Conservation (phyloP, 2,797 vertebrate species). For the Molossus alvarezi region DNA sequence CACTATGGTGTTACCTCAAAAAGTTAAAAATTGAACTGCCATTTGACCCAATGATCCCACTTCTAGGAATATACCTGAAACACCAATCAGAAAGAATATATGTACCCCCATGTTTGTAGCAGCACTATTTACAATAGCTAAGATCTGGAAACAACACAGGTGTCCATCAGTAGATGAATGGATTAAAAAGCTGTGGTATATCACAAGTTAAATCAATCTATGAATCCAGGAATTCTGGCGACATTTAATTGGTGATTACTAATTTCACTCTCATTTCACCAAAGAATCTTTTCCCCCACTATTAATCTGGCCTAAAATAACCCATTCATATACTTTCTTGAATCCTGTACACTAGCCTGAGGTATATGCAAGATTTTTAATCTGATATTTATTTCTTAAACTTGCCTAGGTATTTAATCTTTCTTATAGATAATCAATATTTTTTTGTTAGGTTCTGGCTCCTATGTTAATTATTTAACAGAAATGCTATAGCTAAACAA, state of each 20-base stretch:
- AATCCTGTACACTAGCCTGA: neutral
- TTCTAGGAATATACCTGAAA: too few species aligned
- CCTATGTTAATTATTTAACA: slow-evolving; percentile 33
- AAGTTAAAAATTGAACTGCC: too few species aligned
- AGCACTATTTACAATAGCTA: too few species aligned
- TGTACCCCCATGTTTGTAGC: too few species aligned
- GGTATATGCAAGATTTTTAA: slow-evolving; percentile 9
- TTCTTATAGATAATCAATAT: slow-evolving; percentile 27
- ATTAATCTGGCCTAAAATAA: neutral
- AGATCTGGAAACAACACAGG: too few species aligned
- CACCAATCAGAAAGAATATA: too few species aligned
- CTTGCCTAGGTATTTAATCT: slow-evolving; percentile 5
- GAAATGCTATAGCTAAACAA: neutral
- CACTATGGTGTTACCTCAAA: too few species aligned
- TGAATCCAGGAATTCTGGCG: neutral
- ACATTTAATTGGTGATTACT: neutral
- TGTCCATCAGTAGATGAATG: too few species aligned
- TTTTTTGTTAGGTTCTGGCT: neutral
- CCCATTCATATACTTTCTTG: neutral
- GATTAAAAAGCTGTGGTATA: too few species aligned
- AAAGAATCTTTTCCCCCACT: neutral
- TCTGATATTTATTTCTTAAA: neutral
- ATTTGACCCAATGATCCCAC: too few species aligned
- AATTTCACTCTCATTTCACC: neutral
- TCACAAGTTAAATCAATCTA: neutral